Percentiles rank a stretch among this genome's conserved stretches.
phyloP scores from a whole-genome alignment of 2,113 vertebrate species.

The Dolichallabes microphthalmus region DNA sequence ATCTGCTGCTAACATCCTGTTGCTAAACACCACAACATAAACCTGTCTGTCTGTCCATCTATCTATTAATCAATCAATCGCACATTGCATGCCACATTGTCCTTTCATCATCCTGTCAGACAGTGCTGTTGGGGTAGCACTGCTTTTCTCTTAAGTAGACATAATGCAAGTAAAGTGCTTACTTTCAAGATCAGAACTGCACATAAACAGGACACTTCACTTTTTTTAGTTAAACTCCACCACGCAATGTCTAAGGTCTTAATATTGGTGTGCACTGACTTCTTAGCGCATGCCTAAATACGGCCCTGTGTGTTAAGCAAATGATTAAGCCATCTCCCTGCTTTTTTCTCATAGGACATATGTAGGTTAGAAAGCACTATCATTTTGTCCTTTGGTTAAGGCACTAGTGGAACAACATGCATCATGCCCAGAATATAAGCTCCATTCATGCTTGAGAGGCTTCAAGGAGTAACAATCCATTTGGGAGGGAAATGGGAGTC shows the following conservation, averaged over 20 bases:
- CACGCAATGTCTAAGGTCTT: not conserved
- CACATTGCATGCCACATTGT: not conserved
- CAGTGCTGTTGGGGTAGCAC: not conserved
- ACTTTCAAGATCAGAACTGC: not conserved
- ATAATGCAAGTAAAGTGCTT: not conserved
- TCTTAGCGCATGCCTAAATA: not conserved
- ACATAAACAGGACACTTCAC: not conserved
- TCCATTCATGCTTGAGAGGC: constrained; percentile 31
- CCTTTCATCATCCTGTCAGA: not conserved
- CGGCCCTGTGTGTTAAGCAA: not conserved
- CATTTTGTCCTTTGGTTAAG: not conserved
- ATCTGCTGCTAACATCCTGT: no score
- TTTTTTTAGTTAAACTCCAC: not conserved
- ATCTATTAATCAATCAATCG: not conserved
- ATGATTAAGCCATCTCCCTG: not conserved
- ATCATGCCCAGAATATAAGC: constrained; percentile 3
- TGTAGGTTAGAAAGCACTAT: no score
- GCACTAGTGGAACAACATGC: not conserved
- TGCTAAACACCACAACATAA: no score
- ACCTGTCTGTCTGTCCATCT: not conserved
- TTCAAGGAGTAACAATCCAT: constrained; percentile 27
- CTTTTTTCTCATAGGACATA: not conserved
- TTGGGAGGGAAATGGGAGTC: constrained; percentile 23
- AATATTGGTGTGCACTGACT: not conserved
- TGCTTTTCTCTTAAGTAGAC: not conserved